Conservation (phyloP, 2,888 invertebrate genomes). For the Cynaeus angustus region DNA sequence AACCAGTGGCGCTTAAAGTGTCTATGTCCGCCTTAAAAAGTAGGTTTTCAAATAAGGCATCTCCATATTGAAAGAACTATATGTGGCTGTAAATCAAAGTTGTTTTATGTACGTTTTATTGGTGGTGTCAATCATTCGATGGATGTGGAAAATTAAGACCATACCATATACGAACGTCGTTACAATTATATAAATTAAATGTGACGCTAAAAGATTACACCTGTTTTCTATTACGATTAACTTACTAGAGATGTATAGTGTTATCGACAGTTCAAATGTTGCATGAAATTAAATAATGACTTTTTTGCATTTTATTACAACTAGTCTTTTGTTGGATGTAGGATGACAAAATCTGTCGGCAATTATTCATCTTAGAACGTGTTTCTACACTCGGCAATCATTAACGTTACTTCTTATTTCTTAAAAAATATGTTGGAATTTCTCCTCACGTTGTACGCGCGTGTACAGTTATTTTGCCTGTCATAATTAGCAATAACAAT, state of each 20-base stretch:
- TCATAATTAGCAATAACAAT: no score
- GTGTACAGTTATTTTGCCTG: no score
- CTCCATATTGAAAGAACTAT: conserved; percentile 10
- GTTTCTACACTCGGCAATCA: no score
- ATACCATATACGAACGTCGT: conserved; percentile 1
- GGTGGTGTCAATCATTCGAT: conserved; percentile 22
- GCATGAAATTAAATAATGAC: no score
- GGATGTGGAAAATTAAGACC: conserved; percentile 7
- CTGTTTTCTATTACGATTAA: neutral
- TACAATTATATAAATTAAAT: conserved; percentile 5
- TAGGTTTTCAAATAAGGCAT: neutral
- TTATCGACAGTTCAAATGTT: no score
- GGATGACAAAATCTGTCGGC: no score
- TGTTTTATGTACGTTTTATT: conserved; percentile 16
- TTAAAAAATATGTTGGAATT: no score
- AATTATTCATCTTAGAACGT: no score
- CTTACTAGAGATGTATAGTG: neutral
- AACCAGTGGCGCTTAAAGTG: neutral
- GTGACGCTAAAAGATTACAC: neutral
- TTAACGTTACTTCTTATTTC: no score
- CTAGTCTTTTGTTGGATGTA: no score
- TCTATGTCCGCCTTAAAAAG: neutral
- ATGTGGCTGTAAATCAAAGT: conserved; percentile 10
- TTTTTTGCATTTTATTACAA: no score
- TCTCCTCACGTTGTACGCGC: no score